Base-by-base conservation (phyloP, 2,888 invertebrate species). In the Coleophora deauratella region DNA sequence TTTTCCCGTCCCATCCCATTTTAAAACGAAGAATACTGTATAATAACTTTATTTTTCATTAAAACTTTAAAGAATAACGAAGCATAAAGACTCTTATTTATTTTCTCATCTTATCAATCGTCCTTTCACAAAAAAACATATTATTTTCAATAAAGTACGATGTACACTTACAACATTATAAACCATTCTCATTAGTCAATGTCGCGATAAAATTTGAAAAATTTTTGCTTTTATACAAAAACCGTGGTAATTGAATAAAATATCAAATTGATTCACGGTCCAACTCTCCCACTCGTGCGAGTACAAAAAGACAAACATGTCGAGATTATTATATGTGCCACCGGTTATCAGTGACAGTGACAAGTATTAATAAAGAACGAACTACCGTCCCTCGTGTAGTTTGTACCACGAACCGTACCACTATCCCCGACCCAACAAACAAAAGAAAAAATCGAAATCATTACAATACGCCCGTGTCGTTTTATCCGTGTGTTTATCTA, bases 281-380 rank as follows among this genome's bases (percentile, higher is more conserved):
- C 54, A 45, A 42, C 41, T 40, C 42, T 35, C 32, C 38, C 51
- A 45, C 48, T 59, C 57, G 60, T 60, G 59, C 51, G 51, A 48
- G 47, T 46, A 47, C 47, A 58, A 65, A 65, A 72, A 66, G 62
- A 69, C 65, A 72, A 71, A 69, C 71, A 71, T 62, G 66, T 72
- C 72, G 64, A 68, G 74, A 74, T 21, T 77, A 75, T 64, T 61
- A 59, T 62, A 65, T 65, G 57, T 69, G 50, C 46, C 52, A 57
- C 52, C 57, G 59, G 60, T 71, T 79, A 82, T 80, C 81, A 68
- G 61, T 72, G 77, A 79, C 77, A 75, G 68, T 72, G 81, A 79
- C 80, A 77, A 71, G 79, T 78, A 73, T 78, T 78, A 78, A 79
- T 80, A 80, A 79, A 81, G 72, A 70, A 73, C 66, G 31, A 63